Evolutionary conservation across 2,113 vertebrate species (phyloP), one percentile per base, ranked within the genome.

Genomic region (Dissostichus mawsoni): DNA sequence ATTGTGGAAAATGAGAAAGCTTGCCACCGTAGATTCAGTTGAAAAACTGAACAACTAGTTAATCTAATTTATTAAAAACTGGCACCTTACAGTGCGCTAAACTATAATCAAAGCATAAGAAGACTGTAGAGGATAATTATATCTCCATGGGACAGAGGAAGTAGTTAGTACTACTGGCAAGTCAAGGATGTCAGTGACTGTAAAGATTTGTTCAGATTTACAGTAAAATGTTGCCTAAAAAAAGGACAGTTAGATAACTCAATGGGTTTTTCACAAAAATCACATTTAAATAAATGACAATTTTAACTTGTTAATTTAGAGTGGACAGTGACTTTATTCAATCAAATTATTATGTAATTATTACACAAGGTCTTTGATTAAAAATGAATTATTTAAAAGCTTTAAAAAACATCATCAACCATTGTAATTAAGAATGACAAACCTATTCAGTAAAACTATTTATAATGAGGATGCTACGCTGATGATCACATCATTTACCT

Each of bases 21-120:
- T 4, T 1, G 18, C 20, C 2, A n/a, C 48, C 1, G 4, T 71
- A 59, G 59, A 67, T 57, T 74, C 86, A 79, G 20, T 29, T 69
- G 76, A 88, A 75, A 76, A 77, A 75, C 72, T 89, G 71, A 85
- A 45, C 69, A 81, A 89, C 76, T 87, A 76, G 74, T 80, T 91
- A 82, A 89, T 81, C 29, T 74, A 1, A 41, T 41, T 8, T 41
- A 41, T 41, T 41, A 63, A 72, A 78, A 63, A 50, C 13, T 51
- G 82, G 61, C 73, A 61, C 74, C 69, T 64, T 25, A 50, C 55
- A 64, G 74, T 52, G 61, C 65, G 50, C 59, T 75, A 80, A 86
- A 87, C 77, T 77, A 56, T 86, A 80, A 85, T 72, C 7, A 82
- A 90, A 84, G 55, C 67, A 78, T 17, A 70, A 84, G 25, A 82